Evolutionary conservation across 2,797 vertebrate species (phyloP), one percentile per base, ranked within the genome.

Genomic region (Mus caroli): DNA sequence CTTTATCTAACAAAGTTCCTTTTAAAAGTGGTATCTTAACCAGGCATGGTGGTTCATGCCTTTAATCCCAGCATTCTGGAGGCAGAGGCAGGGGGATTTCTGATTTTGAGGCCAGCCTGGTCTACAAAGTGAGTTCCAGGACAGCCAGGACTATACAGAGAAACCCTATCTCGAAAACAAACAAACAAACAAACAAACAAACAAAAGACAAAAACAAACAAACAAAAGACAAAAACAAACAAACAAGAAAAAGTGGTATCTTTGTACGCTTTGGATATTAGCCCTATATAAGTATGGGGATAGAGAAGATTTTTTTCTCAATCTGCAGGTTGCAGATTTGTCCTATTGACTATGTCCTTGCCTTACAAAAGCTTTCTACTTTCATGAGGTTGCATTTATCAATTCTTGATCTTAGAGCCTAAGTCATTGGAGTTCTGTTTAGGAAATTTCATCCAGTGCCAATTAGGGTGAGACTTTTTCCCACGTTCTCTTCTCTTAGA

Each of bases 1-100:
- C 0, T 0, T 76, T 40, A 67, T 37, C 12, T 0, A n/a, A 7
- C 6, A 19, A 34, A 7, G 2, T 89, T 43, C 2, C 6, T 60
- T 34, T 52, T 75, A 34, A 14, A 50, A 3, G 14, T 26, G 0
- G 31, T 10, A 46, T 46, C 43, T 43, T 43, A 43, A 0, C 43
- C 43, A 43, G 43, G 43, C 3, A 4, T 43, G 43, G 43, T 43
- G 43, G 43, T 43, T 3, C 3, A 43, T 5, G 3, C 43, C 43
- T 43, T 43, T 43, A 43, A 43, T 43, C 43, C 43, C 43, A 43
- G 43, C 43, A 43, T 5, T 43, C 43, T 4, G 43, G 43, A 43
- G 43, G 43, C 43, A 43, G 43, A 43, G 43, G 43, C 43, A 43
- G 43, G 43, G 43, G 43, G 43, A 43, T 43, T 43, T 43, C 43